Evolutionary conservation across 2,113 vertebrate species (phyloP).

Genomic region (Nyctibius bracteatus): DNA sequence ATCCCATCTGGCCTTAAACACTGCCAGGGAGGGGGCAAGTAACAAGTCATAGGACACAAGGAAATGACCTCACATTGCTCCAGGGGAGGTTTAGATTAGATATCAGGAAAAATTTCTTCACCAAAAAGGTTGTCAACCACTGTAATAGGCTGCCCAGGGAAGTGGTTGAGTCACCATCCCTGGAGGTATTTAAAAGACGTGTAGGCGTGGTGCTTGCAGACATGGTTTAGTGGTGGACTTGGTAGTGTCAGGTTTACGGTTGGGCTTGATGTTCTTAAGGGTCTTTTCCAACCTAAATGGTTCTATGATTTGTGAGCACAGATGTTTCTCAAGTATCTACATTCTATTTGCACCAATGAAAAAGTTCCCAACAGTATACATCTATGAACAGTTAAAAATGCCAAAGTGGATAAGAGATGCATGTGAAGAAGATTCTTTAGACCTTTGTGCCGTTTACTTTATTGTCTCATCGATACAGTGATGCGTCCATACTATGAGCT

Average conservation of each 20-base stretch:
- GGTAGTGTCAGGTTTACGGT: background rate
- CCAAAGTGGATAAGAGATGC: background rate
- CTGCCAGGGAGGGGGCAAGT: no score
- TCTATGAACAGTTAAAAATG: background rate
- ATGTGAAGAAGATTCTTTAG: background rate
- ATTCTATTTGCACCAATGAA: background rate
- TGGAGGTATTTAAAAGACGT: background rate
- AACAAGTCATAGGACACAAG: background rate
- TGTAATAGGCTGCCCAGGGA: background rate
- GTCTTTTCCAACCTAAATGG: background rate
- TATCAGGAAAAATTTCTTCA: background rate
- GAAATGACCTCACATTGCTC: fast-evolving
- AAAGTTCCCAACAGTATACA: background rate
- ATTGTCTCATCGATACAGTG: background rate
- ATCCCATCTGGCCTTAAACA: no score
- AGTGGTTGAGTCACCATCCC: background rate
- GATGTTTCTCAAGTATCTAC: background rate
- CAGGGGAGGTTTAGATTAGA: background rate
- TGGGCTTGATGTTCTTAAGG: background rate
- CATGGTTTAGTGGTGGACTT: background rate
- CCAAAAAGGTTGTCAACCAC: background rate
- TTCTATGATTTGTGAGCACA: background rate
- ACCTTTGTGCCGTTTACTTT: background rate
- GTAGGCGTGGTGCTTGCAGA: background rate
- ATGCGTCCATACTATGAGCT: background rate